phyloP scores from a whole-genome alignment of 2,113 vertebrate species.

The Irena cyanogastra region DNA sequence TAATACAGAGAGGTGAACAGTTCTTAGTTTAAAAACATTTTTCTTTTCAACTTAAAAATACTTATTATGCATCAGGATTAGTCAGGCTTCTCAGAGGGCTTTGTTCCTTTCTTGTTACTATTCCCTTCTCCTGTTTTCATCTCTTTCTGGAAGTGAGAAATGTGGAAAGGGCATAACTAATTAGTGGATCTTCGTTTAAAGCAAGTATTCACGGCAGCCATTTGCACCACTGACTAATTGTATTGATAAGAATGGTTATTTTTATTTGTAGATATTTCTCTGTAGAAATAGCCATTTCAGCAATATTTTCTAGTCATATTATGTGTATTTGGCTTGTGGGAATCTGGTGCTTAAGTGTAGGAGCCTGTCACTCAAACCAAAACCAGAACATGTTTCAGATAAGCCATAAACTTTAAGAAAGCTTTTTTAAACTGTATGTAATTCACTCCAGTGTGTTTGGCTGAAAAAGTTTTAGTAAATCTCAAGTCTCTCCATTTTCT shows the following conservation, averaged over 20 bases:
- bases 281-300: neutral
- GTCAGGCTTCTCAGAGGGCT: neutral
- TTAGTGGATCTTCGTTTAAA: neutral
- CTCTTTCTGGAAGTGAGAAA: neutral
- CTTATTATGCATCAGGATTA: neutral
- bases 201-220: neutral
- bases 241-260: neutral
- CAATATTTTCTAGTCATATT: accelerated
- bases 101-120: neutral
- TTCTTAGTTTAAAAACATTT: neutral
- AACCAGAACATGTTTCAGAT: neutral
- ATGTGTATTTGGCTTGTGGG: neutral
- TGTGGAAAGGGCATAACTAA: neutral
- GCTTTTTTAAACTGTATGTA: neutral
- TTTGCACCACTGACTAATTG: neutral
- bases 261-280: neutral
- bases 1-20: neutral
- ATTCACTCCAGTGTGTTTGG: neutral
- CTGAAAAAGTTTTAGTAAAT: neutral
- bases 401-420: neutral
- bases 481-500: neutral
- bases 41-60: neutral
- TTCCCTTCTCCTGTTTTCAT: neutral
- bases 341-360: neutral
- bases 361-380: neutral